Evolutionary conservation across 2,113 vertebrate genomes (phyloP).

Genomic region (Hypocryptadius cinnamomeus): DNA sequence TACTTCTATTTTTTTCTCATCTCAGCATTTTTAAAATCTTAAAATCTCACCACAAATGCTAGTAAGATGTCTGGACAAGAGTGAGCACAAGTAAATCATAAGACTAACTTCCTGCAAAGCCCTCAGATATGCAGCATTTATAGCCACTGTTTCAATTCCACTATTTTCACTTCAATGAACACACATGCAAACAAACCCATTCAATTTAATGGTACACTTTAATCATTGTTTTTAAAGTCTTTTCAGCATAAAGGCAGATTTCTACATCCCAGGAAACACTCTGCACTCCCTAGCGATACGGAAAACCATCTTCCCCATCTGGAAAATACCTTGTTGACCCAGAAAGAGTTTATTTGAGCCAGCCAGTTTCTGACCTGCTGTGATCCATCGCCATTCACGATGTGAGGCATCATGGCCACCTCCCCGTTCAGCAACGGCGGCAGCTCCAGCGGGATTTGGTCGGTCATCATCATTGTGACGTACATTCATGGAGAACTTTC

Average conservation of each 20-base stretch:
- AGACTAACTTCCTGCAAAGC: background rate
- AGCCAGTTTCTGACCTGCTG: constrained; percentile 79
- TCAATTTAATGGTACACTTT: background rate
- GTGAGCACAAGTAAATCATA: background rate
- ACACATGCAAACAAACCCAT: background rate
- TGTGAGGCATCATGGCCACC: constrained; percentile 92
- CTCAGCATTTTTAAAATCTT: background rate
- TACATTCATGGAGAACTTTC: constrained; percentile 99
- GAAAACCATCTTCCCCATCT: background rate
- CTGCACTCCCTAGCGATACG: background rate
- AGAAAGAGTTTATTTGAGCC: fast-evolving
- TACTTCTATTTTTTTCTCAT: background rate
- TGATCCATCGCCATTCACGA: constrained; percentile 91
- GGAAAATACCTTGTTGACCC: background rate
- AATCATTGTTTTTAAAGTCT: background rate
- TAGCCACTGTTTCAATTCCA: background rate
- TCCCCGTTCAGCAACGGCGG: constrained; percentile 93
- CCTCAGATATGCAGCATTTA: background rate
- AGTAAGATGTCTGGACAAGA: background rate
- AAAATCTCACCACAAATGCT: background rate
- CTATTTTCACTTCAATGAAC: background rate
- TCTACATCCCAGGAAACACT: background rate
- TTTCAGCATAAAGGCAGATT: background rate
- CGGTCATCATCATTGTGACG: constrained; percentile 99
- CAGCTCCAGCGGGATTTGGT: constrained; percentile 98